These are phyloP conservation scores for Sebastes cheni DNA, from an alignment of 2,797 vertebrate genomes.

Conservation along the genomic window DNA sequence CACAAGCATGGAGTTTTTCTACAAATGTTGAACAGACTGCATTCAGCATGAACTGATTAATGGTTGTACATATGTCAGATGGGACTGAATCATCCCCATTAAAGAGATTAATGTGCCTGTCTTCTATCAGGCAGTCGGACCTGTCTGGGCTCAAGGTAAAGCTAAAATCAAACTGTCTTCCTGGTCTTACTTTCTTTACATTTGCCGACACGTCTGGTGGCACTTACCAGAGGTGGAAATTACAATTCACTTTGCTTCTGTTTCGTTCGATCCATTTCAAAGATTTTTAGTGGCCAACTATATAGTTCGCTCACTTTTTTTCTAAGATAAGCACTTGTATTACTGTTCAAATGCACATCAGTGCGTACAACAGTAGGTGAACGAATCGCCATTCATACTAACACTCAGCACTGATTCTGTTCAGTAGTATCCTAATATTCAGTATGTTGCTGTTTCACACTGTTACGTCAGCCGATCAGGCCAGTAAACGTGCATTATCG, in stretches of 20 bases:
- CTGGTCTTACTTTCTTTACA: conserved; percentile 22
- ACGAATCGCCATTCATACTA: not conserved
- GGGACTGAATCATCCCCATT: conserved; percentile 54
- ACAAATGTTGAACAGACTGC: conserved; percentile 38
- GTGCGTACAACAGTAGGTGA: not conserved
- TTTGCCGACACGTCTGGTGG: not conserved
- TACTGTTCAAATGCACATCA: not conserved
- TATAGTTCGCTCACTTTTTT: not conserved
- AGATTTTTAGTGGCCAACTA: not conserved
- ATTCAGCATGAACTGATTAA: conserved; percentile 49
- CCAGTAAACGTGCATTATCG: too few relatives aligned
- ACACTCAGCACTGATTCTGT: not conserved
- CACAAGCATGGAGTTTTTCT: conserved; percentile 20
- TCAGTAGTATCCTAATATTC: not conserved
- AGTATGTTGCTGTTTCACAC: not conserved
- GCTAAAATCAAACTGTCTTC: conserved; percentile 44
- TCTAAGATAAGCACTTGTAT: not conserved
- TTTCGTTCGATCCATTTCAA: not conserved
- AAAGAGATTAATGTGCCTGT: conserved; percentile 57
- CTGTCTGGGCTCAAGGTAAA: conserved; percentile 40
- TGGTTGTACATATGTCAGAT: conserved; percentile 47
- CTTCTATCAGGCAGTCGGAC: conserved; percentile 35
- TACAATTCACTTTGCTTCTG: not conserved
- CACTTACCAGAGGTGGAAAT: not conserved
- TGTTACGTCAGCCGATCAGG: too few relatives aligned